Conservation (phyloP, 2,888 invertebrate genomes). For the Pristionchus arcanus region DNA sequence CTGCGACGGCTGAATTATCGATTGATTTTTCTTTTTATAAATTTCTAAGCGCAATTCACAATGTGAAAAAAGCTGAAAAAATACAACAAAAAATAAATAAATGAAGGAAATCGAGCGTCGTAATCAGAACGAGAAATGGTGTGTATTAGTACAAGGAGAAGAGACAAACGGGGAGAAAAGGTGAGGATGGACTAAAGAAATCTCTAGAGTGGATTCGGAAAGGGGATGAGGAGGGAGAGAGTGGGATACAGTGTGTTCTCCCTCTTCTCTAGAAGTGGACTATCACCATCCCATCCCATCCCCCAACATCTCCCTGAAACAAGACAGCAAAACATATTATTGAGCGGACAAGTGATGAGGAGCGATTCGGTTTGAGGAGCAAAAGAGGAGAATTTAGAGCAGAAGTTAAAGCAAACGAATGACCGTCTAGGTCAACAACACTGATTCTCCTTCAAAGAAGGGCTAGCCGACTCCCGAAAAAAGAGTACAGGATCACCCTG, state of each 20-base stretch:
- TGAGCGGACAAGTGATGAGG: not conserved
- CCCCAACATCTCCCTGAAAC: not conserved
- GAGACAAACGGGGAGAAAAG: slow-evolving; percentile 35
- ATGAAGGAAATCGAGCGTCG: not conserved
- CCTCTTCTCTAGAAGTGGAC: slow-evolving; percentile 25
- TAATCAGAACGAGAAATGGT: slow-evolving; percentile 12
- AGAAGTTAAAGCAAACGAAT: not conserved
- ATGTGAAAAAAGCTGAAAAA: too few relatives aligned
- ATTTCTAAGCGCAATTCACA: too few relatives aligned
- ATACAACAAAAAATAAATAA: too few relatives aligned
- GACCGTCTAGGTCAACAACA: not conserved
- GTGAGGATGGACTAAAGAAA: slow-evolving; percentile 52
- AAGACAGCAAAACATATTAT: not conserved
- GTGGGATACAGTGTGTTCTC: slow-evolving; percentile 31
- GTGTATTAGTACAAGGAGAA: not conserved
- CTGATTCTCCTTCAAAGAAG: not conserved
- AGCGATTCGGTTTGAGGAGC: not conserved
- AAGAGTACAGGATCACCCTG: not conserved
- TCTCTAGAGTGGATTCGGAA: slow-evolving; percentile 20
- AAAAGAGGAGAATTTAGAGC: not conserved
- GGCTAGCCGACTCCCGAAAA: not conserved
- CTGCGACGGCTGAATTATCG: not conserved
- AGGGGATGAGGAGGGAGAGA: not conserved
- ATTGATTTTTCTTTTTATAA: not conserved
- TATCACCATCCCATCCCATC: slow-evolving; percentile 9